Conservation (phyloP, 2,797 vertebrate genomes). For the Pelobates cultripes region DNA sequence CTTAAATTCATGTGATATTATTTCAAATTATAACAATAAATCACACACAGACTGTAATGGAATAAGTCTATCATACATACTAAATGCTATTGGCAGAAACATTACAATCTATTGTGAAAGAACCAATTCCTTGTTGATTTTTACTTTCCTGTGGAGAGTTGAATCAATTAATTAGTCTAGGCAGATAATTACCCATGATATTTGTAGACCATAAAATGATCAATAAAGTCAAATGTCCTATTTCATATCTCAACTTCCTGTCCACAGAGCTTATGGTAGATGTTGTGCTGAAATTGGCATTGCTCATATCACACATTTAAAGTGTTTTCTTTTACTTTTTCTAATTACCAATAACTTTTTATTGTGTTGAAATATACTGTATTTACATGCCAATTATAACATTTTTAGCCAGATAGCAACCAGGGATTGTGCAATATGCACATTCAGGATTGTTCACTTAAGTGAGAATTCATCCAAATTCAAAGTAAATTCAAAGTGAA, state of each 20-base stretch:
- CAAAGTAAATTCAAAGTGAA: no score
- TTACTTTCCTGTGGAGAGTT: constrained; percentile 75
- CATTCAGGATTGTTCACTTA: no score
- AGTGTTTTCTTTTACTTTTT: background rate
- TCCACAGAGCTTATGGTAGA: constrained; percentile 60
- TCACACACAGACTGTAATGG: background rate
- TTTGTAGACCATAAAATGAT: constrained; percentile 83
- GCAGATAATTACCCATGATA: constrained; percentile 86
- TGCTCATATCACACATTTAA: background rate
- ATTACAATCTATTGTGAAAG: constrained; percentile 74
- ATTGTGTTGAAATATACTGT: background rate
- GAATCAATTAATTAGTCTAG: constrained; percentile 85
- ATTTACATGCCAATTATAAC: no score
- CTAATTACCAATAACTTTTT: background rate
- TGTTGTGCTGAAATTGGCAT: constrained; percentile 51
- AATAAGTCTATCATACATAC: constrained; percentile 61
- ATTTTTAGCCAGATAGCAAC: no score
- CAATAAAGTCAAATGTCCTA: constrained; percentile 90
- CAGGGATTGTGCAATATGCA: no score
- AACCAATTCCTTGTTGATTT: constrained; percentile 79
- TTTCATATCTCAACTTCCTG: constrained; percentile 75
- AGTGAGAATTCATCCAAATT: no score
- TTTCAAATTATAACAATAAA: background rate
- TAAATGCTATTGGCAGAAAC: constrained; percentile 79
- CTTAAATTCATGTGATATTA: background rate